phyloP scores from a whole-genome alignment of 2,797 vertebrate genomes.

The Adrianichthys oophorus region DNA sequence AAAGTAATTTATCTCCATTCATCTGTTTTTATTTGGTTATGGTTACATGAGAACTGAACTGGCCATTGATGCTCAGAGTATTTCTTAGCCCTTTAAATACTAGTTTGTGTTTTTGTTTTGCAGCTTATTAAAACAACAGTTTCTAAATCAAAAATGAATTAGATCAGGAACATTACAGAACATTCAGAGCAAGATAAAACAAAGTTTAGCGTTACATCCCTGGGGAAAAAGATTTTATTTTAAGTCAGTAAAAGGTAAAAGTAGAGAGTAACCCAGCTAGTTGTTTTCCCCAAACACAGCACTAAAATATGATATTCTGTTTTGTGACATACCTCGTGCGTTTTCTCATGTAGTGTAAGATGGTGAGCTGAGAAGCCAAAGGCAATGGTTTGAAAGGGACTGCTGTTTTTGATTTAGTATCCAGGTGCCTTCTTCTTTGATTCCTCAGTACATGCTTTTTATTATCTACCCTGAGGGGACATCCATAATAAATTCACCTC shows the following conservation, averaged over 20 bases:
- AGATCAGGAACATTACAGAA: too few relatives aligned
- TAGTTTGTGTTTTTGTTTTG: too few relatives aligned
- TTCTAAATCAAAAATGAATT: too few relatives aligned
- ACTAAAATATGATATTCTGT: conserved; percentile 1
- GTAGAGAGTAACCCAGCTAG: conserved; percentile 6
- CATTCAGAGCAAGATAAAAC: too few relatives aligned
- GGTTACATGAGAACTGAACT: too few relatives aligned
- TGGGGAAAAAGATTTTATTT: conserved; percentile 1
- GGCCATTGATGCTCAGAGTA: too few relatives aligned
- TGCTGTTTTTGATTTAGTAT: conserved; percentile 41
- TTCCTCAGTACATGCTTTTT: conserved; percentile 24
- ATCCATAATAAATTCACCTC: conserved; percentile 37
- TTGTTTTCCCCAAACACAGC: conserved; percentile 9
- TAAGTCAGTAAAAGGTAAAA: neutral
- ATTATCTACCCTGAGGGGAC: conserved; percentile 21
- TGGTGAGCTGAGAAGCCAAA: conserved; percentile 22
- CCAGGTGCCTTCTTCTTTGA: conserved; percentile 28
- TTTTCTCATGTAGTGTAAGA: conserved; percentile 14
- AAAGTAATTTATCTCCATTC: too few relatives aligned
- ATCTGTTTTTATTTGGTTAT: too few relatives aligned
- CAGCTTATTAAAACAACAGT: too few relatives aligned
- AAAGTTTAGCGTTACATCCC: neutral
- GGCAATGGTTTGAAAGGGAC: conserved; percentile 49
- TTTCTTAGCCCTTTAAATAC: too few relatives aligned
- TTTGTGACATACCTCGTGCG: conserved; percentile 10